A percentile compares a stretch with the other conserved stretches of the same genome.
phyloP scores from a whole-genome alignment of 2,113 vertebrate genomes.

The Hemichromis elongatus region DNA sequence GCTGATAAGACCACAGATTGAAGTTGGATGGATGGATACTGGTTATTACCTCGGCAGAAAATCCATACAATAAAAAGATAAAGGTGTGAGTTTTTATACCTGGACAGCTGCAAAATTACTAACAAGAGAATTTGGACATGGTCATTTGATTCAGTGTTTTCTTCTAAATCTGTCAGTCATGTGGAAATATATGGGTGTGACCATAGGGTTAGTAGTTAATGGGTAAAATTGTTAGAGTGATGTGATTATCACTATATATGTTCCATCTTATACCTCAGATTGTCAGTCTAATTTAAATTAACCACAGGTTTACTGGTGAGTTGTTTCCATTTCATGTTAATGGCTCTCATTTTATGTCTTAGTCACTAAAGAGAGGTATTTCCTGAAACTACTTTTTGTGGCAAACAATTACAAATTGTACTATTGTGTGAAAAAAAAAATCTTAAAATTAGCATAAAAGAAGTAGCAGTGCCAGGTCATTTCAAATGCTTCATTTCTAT shows the following conservation, averaged over 20 bases:
- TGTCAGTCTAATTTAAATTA: background rate
- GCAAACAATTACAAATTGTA: background rate
- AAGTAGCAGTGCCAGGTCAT: background rate
- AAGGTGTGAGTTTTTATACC: background rate
- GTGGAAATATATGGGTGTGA: background rate
- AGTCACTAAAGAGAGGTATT: background rate
- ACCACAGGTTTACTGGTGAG: background rate
- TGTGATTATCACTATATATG: fast-evolving
- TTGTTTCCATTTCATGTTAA: background rate
- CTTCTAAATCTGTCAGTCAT: background rate
- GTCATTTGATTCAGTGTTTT: background rate
- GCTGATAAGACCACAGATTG: constrained; percentile 3
- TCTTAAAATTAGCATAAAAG: background rate
- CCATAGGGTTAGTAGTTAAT: background rate
- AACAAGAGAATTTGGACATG: background rate
- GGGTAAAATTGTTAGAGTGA: background rate
- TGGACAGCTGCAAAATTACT: background rate
- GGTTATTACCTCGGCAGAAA: background rate
- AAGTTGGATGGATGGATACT: background rate
- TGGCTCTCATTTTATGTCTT: background rate
- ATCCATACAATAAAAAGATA: background rate
- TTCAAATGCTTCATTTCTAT: background rate
- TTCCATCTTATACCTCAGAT: background rate
- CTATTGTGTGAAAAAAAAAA: background rate
- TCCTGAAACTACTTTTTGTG: background rate